A percentile compares a stretch with the other conserved stretches of the same genome.
These are phyloP conservation scores for Sylvia atricapilla DNA, from an alignment of 2,113 vertebrate species.

Conservation along the genomic window DNA sequence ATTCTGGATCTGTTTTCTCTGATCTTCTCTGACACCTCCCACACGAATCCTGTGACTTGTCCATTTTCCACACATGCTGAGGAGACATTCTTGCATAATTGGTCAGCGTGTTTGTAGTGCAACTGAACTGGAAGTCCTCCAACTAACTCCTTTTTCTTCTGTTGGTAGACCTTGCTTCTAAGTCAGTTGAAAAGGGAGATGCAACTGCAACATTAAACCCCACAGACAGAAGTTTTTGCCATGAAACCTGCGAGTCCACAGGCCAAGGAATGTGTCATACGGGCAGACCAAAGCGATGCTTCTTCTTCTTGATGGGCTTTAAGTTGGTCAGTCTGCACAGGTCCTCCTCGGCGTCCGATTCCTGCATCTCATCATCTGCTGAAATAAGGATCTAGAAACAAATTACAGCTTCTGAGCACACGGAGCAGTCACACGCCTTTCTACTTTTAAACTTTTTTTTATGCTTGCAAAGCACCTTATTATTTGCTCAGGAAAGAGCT, in stretches of 20 bases:
- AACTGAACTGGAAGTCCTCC: conserved; percentile 67
- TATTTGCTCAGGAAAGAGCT: background rate
- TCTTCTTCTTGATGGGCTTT: conserved; percentile 93
- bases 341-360: conserved; percentile 89
- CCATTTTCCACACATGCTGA: background rate
- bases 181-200: conserved; percentile 53
- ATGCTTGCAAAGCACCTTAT: background rate
- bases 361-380: conserved; percentile 97
- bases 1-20: background rate
- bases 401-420: background rate
- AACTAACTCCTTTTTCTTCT: background rate
- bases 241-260: conserved; percentile 14
- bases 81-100: conserved; percentile 74
- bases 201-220: conserved; percentile 35
- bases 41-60: background rate
- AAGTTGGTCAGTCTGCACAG: conserved; percentile 83
- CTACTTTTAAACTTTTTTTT: background rate
- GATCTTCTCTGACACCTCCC: conserved; percentile 21
- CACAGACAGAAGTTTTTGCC: conserved; percentile 33
- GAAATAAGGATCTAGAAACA: conserved; percentile 91
- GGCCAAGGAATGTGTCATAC: conserved; percentile 78
- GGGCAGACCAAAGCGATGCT: conserved; percentile 90
- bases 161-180: background rate
- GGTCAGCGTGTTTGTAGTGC: conserved; percentile 77
- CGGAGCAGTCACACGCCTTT: background rate